Evolutionary conservation across 2,888 invertebrate species (phyloP).

Genomic region (Xanthia togata): DNA sequence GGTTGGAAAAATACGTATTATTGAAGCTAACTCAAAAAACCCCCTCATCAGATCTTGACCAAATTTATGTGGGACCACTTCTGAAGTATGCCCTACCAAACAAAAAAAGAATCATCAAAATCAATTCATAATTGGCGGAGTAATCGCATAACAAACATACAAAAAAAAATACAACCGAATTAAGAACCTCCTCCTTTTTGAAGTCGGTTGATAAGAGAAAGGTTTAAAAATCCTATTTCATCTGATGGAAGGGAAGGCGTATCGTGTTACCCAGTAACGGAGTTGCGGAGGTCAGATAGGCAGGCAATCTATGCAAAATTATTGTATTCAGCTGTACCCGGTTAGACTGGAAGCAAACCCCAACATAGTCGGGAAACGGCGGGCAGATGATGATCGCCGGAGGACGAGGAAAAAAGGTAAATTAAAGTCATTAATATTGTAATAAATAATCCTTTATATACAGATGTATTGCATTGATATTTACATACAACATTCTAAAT

Average conservation of each 20-base stretch:
- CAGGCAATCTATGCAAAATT: background rate
- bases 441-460: constrained; percentile 68
- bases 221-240: too few species aligned
- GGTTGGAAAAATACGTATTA: too few species aligned
- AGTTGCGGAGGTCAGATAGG: background rate
- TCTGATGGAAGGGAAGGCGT: background rate
- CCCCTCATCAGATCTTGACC: too few species aligned
- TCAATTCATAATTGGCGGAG: too few species aligned
- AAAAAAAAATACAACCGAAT: too few species aligned
- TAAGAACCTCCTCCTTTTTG: too few species aligned
- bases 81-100: too few species aligned
- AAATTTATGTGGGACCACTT: too few species aligned
- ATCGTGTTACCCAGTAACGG: background rate
- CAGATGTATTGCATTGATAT: constrained; percentile 57
- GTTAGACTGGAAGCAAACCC: background rate
- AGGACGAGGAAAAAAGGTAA: background rate
- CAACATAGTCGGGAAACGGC: background rate
- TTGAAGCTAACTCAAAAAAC: too few species aligned
- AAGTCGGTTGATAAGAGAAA: too few species aligned
- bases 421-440: constrained; percentile 39
- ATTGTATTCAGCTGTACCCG: background rate
- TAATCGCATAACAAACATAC: too few species aligned
- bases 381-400: background rate
- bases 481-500: constrained; percentile 33
- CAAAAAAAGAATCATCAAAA: too few species aligned